Evolutionary conservation across 2,888 invertebrate species (phyloP).

Genomic region (Notodonta dromedarius): DNA sequence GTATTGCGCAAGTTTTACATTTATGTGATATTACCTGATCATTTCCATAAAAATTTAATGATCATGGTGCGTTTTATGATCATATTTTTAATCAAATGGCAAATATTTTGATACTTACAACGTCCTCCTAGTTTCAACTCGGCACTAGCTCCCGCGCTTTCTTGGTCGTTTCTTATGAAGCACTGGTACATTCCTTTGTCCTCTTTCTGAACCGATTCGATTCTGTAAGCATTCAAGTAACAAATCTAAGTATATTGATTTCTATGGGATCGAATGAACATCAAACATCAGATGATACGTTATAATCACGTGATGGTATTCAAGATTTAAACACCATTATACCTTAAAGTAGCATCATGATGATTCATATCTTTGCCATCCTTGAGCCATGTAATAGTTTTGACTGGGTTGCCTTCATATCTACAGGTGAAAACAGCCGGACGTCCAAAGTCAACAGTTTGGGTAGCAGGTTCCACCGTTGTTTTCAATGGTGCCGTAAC

Average conservation of each 20-base stretch:
- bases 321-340: constrained; percentile 6
- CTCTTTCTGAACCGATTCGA: constrained; percentile 95
- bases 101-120: constrained; percentile 83
- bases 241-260: background rate
- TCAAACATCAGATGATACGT: too few species aligned
- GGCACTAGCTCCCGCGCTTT: constrained; percentile 96
- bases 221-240: constrained; percentile 73
- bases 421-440: constrained; percentile 96
- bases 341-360: constrained; percentile 90
- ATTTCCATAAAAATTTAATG: too few species aligned
- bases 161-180: constrained; percentile 96
- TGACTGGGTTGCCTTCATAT: constrained; percentile 95
- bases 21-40: too few species aligned
- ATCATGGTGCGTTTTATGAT: too few species aligned
- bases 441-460: constrained; percentile 96
- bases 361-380: constrained; percentile 94
- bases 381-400: constrained; percentile 96
- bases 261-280: too few species aligned
- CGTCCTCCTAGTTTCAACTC: constrained; percentile 97
- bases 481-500: constrained; percentile 96
- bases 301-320: too few species aligned
- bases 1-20: background rate
- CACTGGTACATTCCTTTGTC: constrained; percentile 99
- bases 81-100: background rate
- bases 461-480: constrained; percentile 94